These are phyloP conservation scores for Oligia latruncula DNA, from an alignment of 2,888 invertebrate species.

Conservation along the genomic window DNA sequence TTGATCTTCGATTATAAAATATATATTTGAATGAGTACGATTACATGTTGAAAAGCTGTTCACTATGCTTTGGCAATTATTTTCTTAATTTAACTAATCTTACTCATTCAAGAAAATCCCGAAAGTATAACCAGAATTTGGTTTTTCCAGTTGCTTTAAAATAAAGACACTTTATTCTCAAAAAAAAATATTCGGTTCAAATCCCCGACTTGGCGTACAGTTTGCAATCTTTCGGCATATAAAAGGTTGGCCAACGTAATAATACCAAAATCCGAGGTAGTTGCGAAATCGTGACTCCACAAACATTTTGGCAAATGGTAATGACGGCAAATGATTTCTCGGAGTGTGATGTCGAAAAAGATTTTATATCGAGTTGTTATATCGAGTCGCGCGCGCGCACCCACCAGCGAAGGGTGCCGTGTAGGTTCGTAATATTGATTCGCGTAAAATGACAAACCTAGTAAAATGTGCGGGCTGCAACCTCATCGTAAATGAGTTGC, in stretches of 20 bases:
- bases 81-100: background rate
- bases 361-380: no score
- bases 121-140: no score
- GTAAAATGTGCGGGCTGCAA: no score
- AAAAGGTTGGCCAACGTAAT: slow-evolving; percentile 56
- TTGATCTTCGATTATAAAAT: background rate
- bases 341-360: slow-evolving; percentile 50
- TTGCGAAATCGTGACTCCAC: slow-evolving; percentile 62
- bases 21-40: background rate
- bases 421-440: no score
- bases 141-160: slow-evolving; percentile 4
- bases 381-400: no score
- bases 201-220: slow-evolving; percentile 15
- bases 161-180: background rate
- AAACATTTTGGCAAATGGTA: slow-evolving; percentile 62
- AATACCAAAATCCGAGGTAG: slow-evolving; percentile 47
- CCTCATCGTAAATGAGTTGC: no score
- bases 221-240: slow-evolving; percentile 21
- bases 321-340: slow-evolving; percentile 58
- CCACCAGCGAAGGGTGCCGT: no score
- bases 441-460: no score
- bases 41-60: background rate
- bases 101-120: background rate
- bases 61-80: background rate
- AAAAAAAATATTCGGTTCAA: background rate